phyloP scores from a whole-genome alignment of 2,797 vertebrate genomes.

The Knipowitschia caucasica region DNA sequence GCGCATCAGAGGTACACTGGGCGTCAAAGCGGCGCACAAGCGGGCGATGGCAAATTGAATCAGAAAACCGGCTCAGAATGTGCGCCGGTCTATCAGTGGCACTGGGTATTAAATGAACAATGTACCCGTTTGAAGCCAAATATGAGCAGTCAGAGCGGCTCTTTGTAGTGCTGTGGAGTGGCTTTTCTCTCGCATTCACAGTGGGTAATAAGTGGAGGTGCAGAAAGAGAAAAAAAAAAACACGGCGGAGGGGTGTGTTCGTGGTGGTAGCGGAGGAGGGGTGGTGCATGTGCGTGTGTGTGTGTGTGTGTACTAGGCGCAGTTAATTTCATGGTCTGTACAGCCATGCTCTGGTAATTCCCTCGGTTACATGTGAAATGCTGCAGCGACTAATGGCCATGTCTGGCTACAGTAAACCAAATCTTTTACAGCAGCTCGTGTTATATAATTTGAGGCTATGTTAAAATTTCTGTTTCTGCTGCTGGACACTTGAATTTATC shows the following conservation, averaged over 20 bases:
- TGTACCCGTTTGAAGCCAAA: constrained; percentile 16
- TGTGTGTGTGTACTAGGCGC: constrained; percentile 53
- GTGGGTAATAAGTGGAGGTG: constrained; percentile 21
- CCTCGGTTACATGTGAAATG: constrained; percentile 33
- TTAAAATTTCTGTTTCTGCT: too few relatives aligned
- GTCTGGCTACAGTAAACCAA: background rate
- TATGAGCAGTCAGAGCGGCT: constrained; percentile 13
- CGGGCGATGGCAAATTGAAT: constrained; percentile 25
- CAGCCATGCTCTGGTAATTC: constrained; percentile 63
- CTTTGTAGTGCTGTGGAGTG: constrained; percentile 12
- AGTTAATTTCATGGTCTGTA: constrained; percentile 74
- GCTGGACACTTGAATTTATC: too few relatives aligned
- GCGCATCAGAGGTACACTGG: background rate
- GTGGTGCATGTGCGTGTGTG: too few relatives aligned
- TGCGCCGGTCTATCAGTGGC: constrained; percentile 10
- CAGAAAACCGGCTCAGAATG: too few relatives aligned
- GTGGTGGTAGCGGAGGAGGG: constrained; percentile 12
- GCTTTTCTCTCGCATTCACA: constrained; percentile 9
- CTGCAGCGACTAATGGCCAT: constrained; percentile 1
- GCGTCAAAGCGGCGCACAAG: constrained; percentile 11
- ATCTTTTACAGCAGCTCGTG: background rate
- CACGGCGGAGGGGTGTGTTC: constrained; percentile 7
- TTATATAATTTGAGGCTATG: too few relatives aligned
- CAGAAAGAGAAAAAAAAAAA: constrained; percentile 22
- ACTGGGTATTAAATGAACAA: constrained; percentile 28